Evolutionary conservation across 2,888 invertebrate genomes (phyloP), one percentile per base, ranked within the genome.

Genomic region (Acleris emargana): DNA sequence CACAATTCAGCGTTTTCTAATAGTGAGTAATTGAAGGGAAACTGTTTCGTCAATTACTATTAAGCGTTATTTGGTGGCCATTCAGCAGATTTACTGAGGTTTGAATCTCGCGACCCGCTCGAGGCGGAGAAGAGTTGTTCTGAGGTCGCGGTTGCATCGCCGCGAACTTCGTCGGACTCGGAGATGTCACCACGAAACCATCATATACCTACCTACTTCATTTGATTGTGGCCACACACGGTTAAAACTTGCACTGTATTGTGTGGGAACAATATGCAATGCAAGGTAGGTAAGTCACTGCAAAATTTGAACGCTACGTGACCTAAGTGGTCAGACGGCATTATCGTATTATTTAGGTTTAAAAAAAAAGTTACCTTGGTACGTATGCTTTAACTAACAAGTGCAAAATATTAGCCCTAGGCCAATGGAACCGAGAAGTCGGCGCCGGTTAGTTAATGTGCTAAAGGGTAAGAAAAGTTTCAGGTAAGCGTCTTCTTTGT

Each of bases 401-500:
- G 66, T 66, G 66, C 57, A 66, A 66, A 66, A 66, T 66, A 66
- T 61, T 51, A 57, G 64, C 64, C 57, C 47, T 32, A 45, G 51
- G 60, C 76, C 71, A 69, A 76, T 73, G 73, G 73, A 74, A 78
- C 75, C 73, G 75, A 81, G 79, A 83, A 83, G 77, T 77, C 79
- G 73, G 77, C 80, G 75, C 75, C 73, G 79, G 83, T 85, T 81
- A 79, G 89, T 88, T 91, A 91, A 91, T 90, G 91, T 86, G 89
- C 86, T 87, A 88, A 90, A 88, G 86, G 89, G 86, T 86, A 87
- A 79, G 84, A 86, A 89, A 89, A 90, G 85, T 89, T 90, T 88
- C 89, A 89, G 89, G 91, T 91, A 88, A 89, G 90, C 91, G 89
- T 87, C 88, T 90, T 89, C 89, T 86, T 84, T 78, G 79, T 73